Base-by-base conservation (phyloP, 2,113 vertebrate genomes). In the Aegypius monachus region DNA sequence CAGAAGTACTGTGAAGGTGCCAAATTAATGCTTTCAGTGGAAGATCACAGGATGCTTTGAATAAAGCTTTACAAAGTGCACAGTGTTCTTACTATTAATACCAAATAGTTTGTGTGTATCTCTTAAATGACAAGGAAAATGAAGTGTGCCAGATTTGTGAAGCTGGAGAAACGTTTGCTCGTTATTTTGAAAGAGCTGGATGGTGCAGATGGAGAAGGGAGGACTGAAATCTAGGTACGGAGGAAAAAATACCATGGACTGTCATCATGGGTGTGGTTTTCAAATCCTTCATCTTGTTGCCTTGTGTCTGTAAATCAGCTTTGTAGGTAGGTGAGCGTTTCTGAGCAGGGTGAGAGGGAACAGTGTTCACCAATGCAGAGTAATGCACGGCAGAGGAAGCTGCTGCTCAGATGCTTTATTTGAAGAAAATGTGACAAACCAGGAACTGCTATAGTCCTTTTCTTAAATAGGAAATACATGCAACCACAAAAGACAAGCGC, bases 81-180 rank as follows among this genome's bases (percentile, higher is more conserved):
- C 47, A 25, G 29, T 95, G 91, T 96, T 97, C 94, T 96, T 97
- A 70, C 56, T 96, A 93, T 96, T 96, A 96, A 97, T 96, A 95
- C 55, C 73, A 65, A 83, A 87, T 93, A 86, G 86, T 88, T 94
- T 84, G 73, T 70, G 67, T 47, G 86, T 38, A 38, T 38, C 81
- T 84, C 53, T 80, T 80, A 83, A 91, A 66, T 78, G 74, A 95
- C 81, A 93, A 67, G 84, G 55, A 80, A 91, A 88, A 48, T 86
- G 59, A 88, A 90, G 63, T 83, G 71, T 95, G 78, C 87, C 81
- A 85, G 58, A 63, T 93, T 27, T 90, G 45, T 71, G 62, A 79
- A 91, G 74, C 79, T 92, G 59, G n/a, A 89, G 66, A 68, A 88
- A 63, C 0, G 11, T 80, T 93, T 77, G 42, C 87, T 94, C 2